A percentile compares a stretch with the other conserved stretches of the same genome.
phyloP scores from a whole-genome alignment of 2,888 invertebrate genomes.

The Acrobasis repandana region DNA sequence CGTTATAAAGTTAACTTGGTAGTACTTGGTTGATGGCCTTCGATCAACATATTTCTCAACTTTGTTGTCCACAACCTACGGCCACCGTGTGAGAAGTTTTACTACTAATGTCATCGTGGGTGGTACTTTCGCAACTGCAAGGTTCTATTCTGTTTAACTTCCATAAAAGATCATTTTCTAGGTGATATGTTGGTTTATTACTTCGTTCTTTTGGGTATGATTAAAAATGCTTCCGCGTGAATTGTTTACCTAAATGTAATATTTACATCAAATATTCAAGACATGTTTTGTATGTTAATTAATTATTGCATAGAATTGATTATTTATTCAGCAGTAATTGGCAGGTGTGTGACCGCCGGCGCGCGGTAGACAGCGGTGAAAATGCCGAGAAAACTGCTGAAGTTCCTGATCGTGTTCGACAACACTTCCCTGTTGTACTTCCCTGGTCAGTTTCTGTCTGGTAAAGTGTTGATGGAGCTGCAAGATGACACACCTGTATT shows the following conservation, averaged over 20 bases:
- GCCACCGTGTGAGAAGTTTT: conserved; percentile 49
- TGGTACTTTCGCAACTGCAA: conserved; percentile 59
- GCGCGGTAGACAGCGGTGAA: conserved; percentile 35
- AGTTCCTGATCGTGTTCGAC: conserved; percentile 96
- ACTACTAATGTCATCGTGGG: conserved; percentile 60
- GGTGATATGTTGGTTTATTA: neutral
- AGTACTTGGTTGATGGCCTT: conserved; percentile 66
- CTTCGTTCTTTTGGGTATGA: neutral
- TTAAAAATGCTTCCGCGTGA: conserved; percentile 8
- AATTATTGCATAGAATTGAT: conserved; percentile 11
- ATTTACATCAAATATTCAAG: neutral
- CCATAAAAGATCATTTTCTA: conserved; percentile 25
- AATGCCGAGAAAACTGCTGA: conserved; percentile 94
- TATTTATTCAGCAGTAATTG: conserved; percentile 20
- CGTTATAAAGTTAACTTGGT: conserved; percentile 31
- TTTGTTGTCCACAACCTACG: conserved; percentile 60
- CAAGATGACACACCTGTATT: conserved; percentile 96
- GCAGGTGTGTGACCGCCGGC: conserved; percentile 16
- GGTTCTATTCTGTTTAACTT: conserved; percentile 42
- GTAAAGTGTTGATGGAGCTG: conserved; percentile 94
- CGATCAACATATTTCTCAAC: conserved; percentile 73
- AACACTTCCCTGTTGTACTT: conserved; percentile 96
- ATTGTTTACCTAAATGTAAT: neutral
- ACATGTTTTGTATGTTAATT: conserved; percentile 1
- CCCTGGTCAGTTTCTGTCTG: conserved; percentile 96